Evolutionary conservation across 2,797 vertebrate species (phyloP).

Genomic region (Xiphorhynchus erythropygius): DNA sequence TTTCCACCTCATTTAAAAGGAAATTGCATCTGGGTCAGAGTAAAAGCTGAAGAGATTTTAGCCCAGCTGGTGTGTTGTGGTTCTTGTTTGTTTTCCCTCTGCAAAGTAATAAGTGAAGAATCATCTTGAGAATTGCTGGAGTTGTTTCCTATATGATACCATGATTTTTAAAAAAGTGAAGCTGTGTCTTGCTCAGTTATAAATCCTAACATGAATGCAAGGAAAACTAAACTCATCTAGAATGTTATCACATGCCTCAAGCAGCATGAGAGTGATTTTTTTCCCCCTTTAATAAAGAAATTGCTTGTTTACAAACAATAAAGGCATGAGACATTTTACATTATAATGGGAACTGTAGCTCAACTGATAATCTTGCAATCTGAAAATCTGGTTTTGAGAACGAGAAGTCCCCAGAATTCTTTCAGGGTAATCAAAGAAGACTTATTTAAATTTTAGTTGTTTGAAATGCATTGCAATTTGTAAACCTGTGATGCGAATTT

Average conservation of each 20-base stretch:
- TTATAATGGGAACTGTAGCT: neutral
- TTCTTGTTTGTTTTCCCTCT: neutral
- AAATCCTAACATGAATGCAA: neutral
- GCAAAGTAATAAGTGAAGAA: neutral
- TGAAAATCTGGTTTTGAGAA: neutral
- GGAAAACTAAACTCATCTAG: neutral
- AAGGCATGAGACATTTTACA: neutral
- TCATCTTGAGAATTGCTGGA: neutral
- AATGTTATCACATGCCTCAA: neutral
- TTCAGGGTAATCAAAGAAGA: neutral
- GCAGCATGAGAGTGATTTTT: neutral
- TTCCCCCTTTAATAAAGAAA: neutral
- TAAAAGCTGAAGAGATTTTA: slow-evolving; percentile 24
- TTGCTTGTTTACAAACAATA: neutral
- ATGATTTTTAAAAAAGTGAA: neutral
- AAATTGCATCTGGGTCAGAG: neutral
- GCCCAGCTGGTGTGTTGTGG: neutral
- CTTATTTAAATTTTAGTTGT: slow-evolving; percentile 13
- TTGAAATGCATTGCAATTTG: slow-evolving; percentile 19
- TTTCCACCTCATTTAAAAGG: neutral
- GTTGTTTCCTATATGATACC: neutral
- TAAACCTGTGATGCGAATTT: slow-evolving; percentile 5
- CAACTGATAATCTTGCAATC: neutral
- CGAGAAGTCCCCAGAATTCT: neutral
- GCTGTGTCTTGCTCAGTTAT: neutral